A percentile compares a stretch with the other conserved stretches of the same genome.
phyloP scores from a whole-genome alignment of 2,797 vertebrate species.

The Cyprinodon diabolis region DNA sequence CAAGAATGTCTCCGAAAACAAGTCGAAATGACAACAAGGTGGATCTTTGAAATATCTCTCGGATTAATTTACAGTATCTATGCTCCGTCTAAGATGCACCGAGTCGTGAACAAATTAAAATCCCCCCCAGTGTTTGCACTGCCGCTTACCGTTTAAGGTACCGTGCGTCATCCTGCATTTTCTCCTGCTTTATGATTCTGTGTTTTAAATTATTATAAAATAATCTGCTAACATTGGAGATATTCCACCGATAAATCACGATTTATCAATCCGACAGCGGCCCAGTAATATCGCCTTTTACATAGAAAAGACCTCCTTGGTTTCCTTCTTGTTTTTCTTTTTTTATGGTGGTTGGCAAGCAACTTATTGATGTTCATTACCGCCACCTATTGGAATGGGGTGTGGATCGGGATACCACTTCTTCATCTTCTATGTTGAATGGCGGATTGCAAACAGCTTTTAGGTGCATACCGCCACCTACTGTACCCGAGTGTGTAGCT shows the following conservation, averaged over 20 bases:
- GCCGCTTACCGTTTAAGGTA: conserved; percentile 68
- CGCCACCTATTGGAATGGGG: no score
- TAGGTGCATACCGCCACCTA: no score
- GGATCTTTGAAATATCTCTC: background rate
- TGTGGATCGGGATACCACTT: no score
- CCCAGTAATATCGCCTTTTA: background rate
- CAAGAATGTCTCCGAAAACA: background rate
- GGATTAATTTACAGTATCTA: background rate
- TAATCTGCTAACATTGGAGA: background rate
- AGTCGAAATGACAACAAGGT: background rate
- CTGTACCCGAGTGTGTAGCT: no score
- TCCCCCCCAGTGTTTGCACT: no score
- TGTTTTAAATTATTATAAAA: background rate
- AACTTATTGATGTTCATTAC: no score
- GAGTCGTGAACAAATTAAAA: background rate
- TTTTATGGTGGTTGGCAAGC: no score
- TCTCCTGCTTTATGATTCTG: conserved; percentile 9
- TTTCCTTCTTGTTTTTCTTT: no score
- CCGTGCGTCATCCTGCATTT: conserved; percentile 73
- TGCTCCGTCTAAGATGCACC: background rate
- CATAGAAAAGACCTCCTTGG: background rate
- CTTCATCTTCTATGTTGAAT: no score
- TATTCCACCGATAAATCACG: conserved; percentile 20
- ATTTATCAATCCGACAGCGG: background rate
- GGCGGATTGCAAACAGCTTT: no score